A percentile compares a stretch with the other conserved stretches of the same genome.
These are phyloP conservation scores for Loripinus fragilis DNA, from an alignment of 2,888 invertebrate species.

Conservation along the genomic window DNA sequence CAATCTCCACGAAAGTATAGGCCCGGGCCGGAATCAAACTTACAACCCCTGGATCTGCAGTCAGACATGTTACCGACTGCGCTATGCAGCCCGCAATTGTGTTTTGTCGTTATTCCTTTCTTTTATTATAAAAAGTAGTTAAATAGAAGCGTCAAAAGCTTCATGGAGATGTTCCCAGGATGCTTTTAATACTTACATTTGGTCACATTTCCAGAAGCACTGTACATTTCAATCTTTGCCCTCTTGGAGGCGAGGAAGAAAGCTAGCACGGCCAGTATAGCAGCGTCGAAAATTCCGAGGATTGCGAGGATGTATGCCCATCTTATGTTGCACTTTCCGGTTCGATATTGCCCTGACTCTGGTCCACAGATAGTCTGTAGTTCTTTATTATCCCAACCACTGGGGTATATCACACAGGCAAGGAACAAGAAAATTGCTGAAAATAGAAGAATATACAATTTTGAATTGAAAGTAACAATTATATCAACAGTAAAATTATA, in stretches of 20 bases:
- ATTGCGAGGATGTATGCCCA: constrained; percentile 95
- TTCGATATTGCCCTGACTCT: constrained; percentile 86
- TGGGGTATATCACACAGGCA: constrained; percentile 94
- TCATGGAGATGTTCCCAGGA: too few relatives aligned
- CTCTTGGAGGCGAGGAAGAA: constrained; percentile 96
- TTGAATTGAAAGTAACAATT: too few relatives aligned
- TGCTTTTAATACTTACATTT: constrained; percentile 79
- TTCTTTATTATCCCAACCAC: constrained; percentile 93
- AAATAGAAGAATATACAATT: constrained; percentile 74
- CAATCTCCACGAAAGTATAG: too few relatives aligned
- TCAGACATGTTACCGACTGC: too few relatives aligned
- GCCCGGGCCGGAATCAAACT: too few relatives aligned
- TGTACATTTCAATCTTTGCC: constrained; percentile 78
- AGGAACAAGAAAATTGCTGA: constrained; percentile 94
- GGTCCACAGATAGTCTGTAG: constrained; percentile 94
- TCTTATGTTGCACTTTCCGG: constrained; percentile 92
- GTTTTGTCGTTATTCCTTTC: too few relatives aligned
- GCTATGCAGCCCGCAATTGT: too few relatives aligned
- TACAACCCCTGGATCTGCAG: too few relatives aligned
- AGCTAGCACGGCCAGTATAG: constrained; percentile 93
- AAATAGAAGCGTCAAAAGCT: too few relatives aligned
- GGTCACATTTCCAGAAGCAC: constrained; percentile 72
- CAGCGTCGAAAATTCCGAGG: constrained; percentile 93
- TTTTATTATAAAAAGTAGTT: too few relatives aligned
- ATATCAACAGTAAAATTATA: too few relatives aligned